Base-by-base conservation (phyloP, 2,888 invertebrate species). In the Prenolepis imparis region DNA sequence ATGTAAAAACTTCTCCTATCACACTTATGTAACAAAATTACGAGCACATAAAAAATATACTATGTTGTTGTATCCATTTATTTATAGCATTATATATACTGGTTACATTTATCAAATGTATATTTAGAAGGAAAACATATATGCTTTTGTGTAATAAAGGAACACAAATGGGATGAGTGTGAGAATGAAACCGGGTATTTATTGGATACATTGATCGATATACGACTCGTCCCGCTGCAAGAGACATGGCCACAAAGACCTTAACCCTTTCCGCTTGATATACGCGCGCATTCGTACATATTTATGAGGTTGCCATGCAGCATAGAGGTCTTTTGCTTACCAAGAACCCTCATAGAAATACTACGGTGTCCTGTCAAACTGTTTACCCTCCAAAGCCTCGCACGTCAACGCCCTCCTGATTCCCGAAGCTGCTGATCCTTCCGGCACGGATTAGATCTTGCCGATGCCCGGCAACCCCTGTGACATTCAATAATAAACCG, bases 251-350 rank as follows among this genome's bases (percentile, higher is more conserved):
- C 81, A 83, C 88, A 84, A 87, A 88, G 87, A 81, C 84, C 83
- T 87, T 81, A 86, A 85, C 87, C 88, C 88, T 85, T 87, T 80
- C 57, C 70, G 70, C 21, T 84, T 84, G 84, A 88, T 88, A 84
- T 84, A 90, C 81, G 84, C 18, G 70, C 78, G 83, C 78, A 85
- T 85, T 87, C 85, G 55, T 91, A 90, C 89, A 92, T 91, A 92
- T 92, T 91, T 91, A 92, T 91, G 91, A 91, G 90, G 72, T 87
- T 81, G 85, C 78, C 82, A 77, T 59, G 52, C 52, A 73, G 64
- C 73, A 63, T 24, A 83, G 61, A 84, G 75, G 64, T 52, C 52
- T 85, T 89, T 84, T 63, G 73, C 70, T 81, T 64, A 70, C 83
- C 28, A 59, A 64, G 66, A 73, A 66, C 85, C 84, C 85, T 87